A percentile compares a stretch with the other conserved stretches of the same genome.
Conservation (phyloP, 2,113 vertebrate genomes). For the Mastomys natalensis region DNA sequence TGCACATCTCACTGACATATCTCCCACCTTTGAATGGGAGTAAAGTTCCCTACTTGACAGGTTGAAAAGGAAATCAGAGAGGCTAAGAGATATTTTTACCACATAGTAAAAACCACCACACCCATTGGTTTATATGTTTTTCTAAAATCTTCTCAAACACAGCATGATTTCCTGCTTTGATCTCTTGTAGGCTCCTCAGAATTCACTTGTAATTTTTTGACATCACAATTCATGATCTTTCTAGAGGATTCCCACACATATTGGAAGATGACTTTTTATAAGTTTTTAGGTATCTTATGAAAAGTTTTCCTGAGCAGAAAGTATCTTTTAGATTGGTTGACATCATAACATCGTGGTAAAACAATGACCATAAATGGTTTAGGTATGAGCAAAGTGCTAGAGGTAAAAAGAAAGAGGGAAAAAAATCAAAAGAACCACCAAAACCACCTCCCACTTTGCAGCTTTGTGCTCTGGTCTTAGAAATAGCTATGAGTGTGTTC, state of each 20-base stretch:
- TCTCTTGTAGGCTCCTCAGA: not conserved
- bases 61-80: conserved; percentile 20
- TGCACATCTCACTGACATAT: not conserved
- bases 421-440: not conserved
- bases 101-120: not conserved
- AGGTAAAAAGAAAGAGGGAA: not conserved
- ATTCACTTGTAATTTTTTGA: not conserved
- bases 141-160: not conserved
- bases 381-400: not conserved
- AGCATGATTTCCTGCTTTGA: not conserved
- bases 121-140: not conserved
- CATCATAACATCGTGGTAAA: conserved; percentile 3
- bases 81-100: not conserved
- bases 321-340: conserved; percentile 43
- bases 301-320: conserved; percentile 45
- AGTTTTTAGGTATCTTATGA: conserved; percentile 25
- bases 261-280: conserved; percentile 26
- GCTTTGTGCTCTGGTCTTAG: not conserved
- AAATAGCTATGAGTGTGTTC: not conserved
- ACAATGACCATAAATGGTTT: not conserved
- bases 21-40: not conserved
- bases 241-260: not conserved
- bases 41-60: not conserved
- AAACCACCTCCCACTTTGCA: not conserved
- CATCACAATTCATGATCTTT: not conserved